Conservation (phyloP, 2,888 invertebrate genomes). For the Eutolmus rufibarbis region DNA sequence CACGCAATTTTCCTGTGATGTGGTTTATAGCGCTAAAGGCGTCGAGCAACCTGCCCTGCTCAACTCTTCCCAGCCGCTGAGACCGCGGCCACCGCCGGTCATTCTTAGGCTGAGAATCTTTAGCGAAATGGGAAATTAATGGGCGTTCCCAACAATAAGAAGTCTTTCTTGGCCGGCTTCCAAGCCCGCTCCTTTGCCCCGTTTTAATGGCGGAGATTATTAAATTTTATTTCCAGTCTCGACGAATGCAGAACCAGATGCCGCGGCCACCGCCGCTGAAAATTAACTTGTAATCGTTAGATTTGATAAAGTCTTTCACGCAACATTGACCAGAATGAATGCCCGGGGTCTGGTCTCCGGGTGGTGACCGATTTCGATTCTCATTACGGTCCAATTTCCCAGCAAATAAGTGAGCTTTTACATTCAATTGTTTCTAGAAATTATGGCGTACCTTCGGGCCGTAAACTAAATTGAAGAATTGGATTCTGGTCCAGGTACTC, state of each 20-base stretch:
- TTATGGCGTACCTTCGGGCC: background rate
- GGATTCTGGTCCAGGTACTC: background rate
- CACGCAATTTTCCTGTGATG: conserved; percentile 2
- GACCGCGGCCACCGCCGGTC: background rate
- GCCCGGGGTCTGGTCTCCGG: background rate
- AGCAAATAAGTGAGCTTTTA: background rate
- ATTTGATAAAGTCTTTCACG: conserved; percentile 13
- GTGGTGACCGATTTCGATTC: background rate
- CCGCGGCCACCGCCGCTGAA: background rate
- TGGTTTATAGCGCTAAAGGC: conserved; percentile 11
- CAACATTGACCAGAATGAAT: conserved; percentile 30
- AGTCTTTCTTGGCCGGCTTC: background rate
- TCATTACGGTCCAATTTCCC: background rate
- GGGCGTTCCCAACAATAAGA: conserved; percentile 22
- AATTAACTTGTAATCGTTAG: conserved; percentile 30
- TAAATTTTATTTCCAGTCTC: background rate
- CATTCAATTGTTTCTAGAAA: background rate
- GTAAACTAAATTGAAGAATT: background rate
- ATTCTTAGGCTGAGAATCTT: background rate
- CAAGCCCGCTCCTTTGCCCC: background rate
- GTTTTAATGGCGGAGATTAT: conserved; percentile 15
- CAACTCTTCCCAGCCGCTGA: background rate
- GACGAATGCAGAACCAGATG: background rate
- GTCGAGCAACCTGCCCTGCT: background rate
- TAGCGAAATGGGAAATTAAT: conserved; percentile 30